Percentiles rank a stretch among this genome's conserved stretches.
These are phyloP conservation scores for Silurus meridionalis DNA, from an alignment of 2,113 vertebrate genomes.

Conservation along the genomic window DNA sequence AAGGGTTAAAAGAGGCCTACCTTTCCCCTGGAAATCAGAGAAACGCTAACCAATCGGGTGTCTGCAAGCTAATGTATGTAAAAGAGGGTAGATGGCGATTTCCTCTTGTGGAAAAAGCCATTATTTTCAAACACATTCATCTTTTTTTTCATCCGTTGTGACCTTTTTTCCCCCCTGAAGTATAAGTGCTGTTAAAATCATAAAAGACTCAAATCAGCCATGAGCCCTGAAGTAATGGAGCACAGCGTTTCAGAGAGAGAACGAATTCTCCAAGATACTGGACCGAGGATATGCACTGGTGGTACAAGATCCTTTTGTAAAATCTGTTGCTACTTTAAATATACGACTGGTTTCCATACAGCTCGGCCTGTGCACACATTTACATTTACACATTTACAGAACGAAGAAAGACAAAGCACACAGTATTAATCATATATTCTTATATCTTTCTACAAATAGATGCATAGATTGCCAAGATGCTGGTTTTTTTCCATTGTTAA, in stretches of 20 bases:
- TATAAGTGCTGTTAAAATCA: background rate
- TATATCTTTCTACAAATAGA: slow-evolving; percentile 13
- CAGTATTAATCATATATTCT: background rate
- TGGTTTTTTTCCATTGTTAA: slow-evolving; percentile 20
- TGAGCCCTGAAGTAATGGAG: background rate
- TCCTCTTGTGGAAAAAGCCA: background rate
- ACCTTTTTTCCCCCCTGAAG: background rate
- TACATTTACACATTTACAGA: background rate
- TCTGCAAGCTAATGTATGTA: background rate
- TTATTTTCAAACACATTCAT: background rate
- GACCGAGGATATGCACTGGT: background rate
- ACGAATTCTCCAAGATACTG: background rate
- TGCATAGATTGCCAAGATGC: slow-evolving; percentile 47
- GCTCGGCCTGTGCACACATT: background rate
- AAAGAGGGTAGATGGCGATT: background rate
- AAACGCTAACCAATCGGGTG: background rate
- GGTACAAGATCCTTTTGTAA: background rate
- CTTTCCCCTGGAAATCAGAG: background rate
- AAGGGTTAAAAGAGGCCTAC: too few relatives aligned
- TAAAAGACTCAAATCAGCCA: background rate
- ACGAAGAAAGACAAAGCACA: background rate
- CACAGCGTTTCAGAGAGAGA: background rate
- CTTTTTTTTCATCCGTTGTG: background rate
- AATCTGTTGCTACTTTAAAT: background rate
- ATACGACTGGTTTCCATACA: background rate